Percentiles rank a stretch among this genome's conserved stretches.
phyloP scores from a whole-genome alignment of 2,113 vertebrate species.

The Trachemys scripta region DNA sequence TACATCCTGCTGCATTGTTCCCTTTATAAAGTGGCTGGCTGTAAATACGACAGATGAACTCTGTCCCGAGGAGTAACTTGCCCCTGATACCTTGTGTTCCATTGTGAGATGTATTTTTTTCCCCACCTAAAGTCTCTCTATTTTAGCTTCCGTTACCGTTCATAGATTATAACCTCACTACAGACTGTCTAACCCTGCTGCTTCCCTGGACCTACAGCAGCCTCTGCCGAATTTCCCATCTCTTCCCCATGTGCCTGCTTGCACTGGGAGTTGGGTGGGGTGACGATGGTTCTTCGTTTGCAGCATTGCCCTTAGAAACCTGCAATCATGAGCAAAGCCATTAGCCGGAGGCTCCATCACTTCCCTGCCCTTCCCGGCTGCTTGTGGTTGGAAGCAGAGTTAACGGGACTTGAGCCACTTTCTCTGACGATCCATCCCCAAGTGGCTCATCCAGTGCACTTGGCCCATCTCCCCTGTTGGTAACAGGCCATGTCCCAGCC shows the following conservation, averaged over 20 bases:
- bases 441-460: too few relatives aligned
- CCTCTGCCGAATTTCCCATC: rapidly evolving
- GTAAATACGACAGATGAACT: neutral
- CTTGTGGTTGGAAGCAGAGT: neutral
- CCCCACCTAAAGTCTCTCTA: neutral
- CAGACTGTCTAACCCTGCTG: neutral
- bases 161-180: neutral
- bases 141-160: neutral
- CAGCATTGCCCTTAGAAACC: neutral
- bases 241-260: neutral
- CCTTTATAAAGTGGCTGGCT: rapidly evolving
- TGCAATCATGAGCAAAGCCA: neutral
- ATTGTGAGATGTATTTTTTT: neutral
- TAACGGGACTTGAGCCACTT: neutral
- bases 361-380: neutral
- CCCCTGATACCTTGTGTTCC: neutral
- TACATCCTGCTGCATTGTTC: neutral
- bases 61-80: neutral
- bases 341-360: neutral
- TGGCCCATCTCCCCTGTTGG: neutral
- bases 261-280: neutral
- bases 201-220: rapidly evolving
- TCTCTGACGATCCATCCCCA: neutral
- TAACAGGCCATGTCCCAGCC: neutral
- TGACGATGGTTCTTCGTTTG: neutral